Evolutionary conservation across 2,797 vertebrate species (phyloP), one percentile per base, ranked within the genome.

Genomic region (Caiman crocodilus): DNA sequence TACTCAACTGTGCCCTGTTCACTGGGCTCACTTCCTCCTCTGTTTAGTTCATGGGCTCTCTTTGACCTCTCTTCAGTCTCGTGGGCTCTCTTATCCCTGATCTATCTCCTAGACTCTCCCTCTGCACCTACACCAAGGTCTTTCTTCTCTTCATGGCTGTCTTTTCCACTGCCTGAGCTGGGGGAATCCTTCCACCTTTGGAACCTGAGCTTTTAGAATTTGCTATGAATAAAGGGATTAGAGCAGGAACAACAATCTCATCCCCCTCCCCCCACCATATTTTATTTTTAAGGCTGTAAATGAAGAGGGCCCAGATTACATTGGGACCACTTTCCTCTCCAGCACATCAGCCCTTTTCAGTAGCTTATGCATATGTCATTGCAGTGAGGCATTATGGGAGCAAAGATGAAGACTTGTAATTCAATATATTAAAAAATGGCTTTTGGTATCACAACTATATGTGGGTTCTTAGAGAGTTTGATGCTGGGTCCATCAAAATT

Each of bases 151-250:
- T 71, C 79, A 25, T 73, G 18, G 28, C 28, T 30, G 6, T 6
- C 20, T 85, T 81, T 18, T 76, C 4, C n/a, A 18, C 15, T 14
- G 6, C 12, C 77, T 89, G 15, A 76, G 1, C 7, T 6, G 10
- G 76, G 4, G 74, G 16, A 14, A 61, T 25, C 2, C 0, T 78
- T 23, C 32, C 61, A 7, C 15, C 69, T 50, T 50, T 50, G 42
- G 10, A 50, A 88, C 16, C 7, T 84, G 26, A 86, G 1, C 2
- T 88, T 92, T 80, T 42, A 76, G 57, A 84, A 61, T 26, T 67
- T 0, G 0, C 10, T 21, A 59, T 14, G 42, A 50, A 4, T 3
- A 28, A 32, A 89, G 3, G 13, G 23, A 67, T 5, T 6, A 65
- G 65, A 90, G 83, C 2, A 75, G 5, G 4, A 82, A 1, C 12